Evolutionary conservation across 2,113 vertebrate species (phyloP), one percentile per base, ranked within the genome.

Genomic region (Galemys pyrenaicus): DNA sequence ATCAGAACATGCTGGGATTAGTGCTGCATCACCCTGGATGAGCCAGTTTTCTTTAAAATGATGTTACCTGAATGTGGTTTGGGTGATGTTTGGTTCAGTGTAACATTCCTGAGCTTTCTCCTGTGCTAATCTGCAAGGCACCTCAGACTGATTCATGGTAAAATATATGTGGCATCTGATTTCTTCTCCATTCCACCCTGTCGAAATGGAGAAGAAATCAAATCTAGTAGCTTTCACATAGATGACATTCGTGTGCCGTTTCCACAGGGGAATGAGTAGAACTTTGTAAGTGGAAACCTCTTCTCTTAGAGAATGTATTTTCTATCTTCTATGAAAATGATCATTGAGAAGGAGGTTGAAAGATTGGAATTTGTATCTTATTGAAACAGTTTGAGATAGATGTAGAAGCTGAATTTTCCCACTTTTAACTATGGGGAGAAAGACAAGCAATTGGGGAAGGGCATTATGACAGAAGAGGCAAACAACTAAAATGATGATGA

Each of bases 231-330:
- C 44, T 7, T 10, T 70, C 94, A 91, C 10, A 41, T 32, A 90
- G 15, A 62, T 65, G 39, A 32, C 22, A 60, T 2, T 54, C 28
- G 7, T 28, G 20, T 51, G 28, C 28, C 13, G n/a, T 32, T 28
- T 65, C 11, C 5, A 5, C 26, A 70, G n/a, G 67, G 67, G 28
- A 20, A 15, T 35, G 35, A 88, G 26, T 65, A 22, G 13, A 83
- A 83, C 70, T 93, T 67, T 71, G 39, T 86, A 83, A 82, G 15
- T 28, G 1, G 28, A 80, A 65, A 49, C 26, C 88, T 65, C 22
- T 94, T 93, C 60, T 92, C 46, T 32, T 82, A 71, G 80, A 70
- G 39, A 68, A 73, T 49, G 28, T 87, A 67, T 65, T 77, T 94
- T 82, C 32, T 41, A 32, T 81, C 56, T 60, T 80, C 26, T 65